These are phyloP conservation scores for Dryobota labecula DNA, from an alignment of 2,888 invertebrate genomes.

Conservation along the genomic window DNA sequence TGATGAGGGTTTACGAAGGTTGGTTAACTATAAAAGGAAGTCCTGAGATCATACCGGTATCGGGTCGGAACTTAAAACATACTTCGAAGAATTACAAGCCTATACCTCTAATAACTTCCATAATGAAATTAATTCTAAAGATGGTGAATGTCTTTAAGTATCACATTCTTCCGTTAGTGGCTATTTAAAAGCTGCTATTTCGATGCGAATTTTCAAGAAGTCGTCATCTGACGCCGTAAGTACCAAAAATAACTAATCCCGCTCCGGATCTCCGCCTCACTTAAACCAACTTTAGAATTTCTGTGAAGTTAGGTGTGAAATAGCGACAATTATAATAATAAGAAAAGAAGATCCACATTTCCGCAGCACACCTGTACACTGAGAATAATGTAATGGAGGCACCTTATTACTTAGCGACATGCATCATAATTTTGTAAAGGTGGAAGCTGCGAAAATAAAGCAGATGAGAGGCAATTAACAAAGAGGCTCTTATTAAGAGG, in stretches of 20 bases:
- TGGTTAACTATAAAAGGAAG: conserved; percentile 19
- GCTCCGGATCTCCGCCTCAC: conserved; percentile 15
- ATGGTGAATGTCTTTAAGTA: background rate
- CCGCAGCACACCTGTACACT: conserved; percentile 21
- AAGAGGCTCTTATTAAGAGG: conserved; percentile 38
- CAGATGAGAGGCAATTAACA: conserved; percentile 48
- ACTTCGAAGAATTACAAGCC: background rate
- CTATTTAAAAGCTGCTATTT: conserved; percentile 8
- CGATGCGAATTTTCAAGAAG: conserved; percentile 22
- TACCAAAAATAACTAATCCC: conserved; percentile 39
- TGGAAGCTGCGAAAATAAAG: conserved; percentile 52
- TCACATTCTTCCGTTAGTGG: background rate
- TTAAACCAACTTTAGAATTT: conserved; percentile 35
- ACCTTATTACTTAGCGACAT: conserved; percentile 48
- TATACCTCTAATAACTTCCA: background rate
- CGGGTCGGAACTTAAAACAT: conserved; percentile 21
- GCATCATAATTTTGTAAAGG: conserved; percentile 58
- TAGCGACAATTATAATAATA: conserved; percentile 37
- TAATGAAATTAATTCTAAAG: conserved; percentile 3
- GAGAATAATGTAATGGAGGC: conserved; percentile 36
- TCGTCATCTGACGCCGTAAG: conserved; percentile 12
- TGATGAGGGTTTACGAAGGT: conserved; percentile 39
- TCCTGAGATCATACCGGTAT: conserved; percentile 16
- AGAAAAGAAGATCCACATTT: too few species aligned
- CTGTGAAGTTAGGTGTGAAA: conserved; percentile 34